phyloP scores from a whole-genome alignment of 92 coral and sea anemone species.

The Heteractis magnifica region DNA sequence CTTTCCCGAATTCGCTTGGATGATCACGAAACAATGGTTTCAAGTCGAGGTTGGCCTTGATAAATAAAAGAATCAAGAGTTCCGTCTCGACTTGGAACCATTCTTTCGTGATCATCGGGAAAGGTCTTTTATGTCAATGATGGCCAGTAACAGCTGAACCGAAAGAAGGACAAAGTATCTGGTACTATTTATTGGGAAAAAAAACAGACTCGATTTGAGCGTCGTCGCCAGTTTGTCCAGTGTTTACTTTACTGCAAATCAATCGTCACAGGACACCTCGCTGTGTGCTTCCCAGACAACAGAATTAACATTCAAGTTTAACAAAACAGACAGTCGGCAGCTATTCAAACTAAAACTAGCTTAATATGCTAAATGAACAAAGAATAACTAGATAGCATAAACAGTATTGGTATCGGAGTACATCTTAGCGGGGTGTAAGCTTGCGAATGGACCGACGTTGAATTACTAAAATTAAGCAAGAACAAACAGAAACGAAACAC shows the following conservation, averaged over 20 bases:
- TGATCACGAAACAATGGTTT: too few relatives aligned
- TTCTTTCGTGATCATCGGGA: too few relatives aligned
- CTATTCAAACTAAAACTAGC: constrained; percentile 12
- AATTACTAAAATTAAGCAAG: constrained; percentile 3
- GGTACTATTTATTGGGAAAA: too few relatives aligned
- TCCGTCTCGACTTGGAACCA: too few relatives aligned
- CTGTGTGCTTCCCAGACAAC: constrained; percentile 14
- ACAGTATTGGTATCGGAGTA: constrained; percentile 19
- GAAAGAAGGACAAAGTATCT: too few relatives aligned
- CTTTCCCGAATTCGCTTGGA: too few relatives aligned
- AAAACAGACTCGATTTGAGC: not conserved
- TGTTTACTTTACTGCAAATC: constrained; percentile 16
- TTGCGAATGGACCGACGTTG: not conserved
- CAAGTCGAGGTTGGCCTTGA: too few relatives aligned
- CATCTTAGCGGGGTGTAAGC: constrained; percentile 18
- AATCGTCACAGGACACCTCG: not conserved
- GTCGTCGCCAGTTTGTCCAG: not conserved
- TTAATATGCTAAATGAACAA: constrained; percentile 22
- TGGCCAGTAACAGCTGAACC: too few relatives aligned
- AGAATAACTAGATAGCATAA: constrained; percentile 13
- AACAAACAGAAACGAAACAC: constrained; percentile 6
- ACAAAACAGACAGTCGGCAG: constrained; percentile 30
- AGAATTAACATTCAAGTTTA: constrained; percentile 24
- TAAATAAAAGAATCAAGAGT: too few relatives aligned
- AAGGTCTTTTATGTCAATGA: too few relatives aligned